Evolutionary conservation across 2,888 invertebrate species (phyloP).

Genomic region (Pilophorus perplexus): DNA sequence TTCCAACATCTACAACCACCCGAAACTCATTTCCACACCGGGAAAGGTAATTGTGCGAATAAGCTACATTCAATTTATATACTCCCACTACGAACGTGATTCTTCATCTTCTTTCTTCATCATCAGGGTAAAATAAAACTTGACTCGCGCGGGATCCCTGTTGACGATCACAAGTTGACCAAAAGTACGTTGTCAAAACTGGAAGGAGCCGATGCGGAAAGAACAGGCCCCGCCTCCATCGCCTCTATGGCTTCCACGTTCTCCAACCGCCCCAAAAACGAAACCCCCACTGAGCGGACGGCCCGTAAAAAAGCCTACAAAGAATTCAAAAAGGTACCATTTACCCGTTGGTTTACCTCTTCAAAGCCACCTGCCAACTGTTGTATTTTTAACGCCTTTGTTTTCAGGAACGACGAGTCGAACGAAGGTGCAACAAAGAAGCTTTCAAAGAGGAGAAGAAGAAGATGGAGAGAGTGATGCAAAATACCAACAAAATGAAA

Average conservation of each 20-base stretch:
- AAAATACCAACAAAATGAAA: constrained; percentile 64
- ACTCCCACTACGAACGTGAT: too few species aligned
- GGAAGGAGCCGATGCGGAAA: constrained; percentile 48
- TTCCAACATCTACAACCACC: constrained; percentile 89
- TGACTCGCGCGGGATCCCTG: constrained; percentile 70
- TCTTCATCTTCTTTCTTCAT: too few species aligned
- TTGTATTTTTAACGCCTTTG: too few species aligned
- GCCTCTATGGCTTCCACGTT: constrained; percentile 65
- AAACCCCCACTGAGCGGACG: constrained; percentile 76
- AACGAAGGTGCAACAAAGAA: constrained; percentile 74
- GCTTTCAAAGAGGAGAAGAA: constrained; percentile 86
- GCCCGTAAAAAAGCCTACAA: constrained; percentile 71
- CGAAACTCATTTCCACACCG: constrained; percentile 75
- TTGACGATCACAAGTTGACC: constrained; percentile 66
- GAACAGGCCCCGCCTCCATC: constrained; percentile 59
- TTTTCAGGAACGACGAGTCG: constrained; percentile 67
- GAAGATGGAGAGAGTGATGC: constrained; percentile 70
- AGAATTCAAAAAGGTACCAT: constrained; percentile 53
- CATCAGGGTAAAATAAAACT: constrained; percentile 67
- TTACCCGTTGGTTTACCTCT: too few species aligned
- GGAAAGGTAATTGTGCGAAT: constrained; percentile 53
- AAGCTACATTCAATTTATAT: too few species aligned
- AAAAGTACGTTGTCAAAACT: constrained; percentile 61
- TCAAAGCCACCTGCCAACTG: too few species aligned
- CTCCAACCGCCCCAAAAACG: constrained; percentile 69